phyloP scores from a whole-genome alignment of 2,113 vertebrate species.

The Stegostoma tigrinum region DNA sequence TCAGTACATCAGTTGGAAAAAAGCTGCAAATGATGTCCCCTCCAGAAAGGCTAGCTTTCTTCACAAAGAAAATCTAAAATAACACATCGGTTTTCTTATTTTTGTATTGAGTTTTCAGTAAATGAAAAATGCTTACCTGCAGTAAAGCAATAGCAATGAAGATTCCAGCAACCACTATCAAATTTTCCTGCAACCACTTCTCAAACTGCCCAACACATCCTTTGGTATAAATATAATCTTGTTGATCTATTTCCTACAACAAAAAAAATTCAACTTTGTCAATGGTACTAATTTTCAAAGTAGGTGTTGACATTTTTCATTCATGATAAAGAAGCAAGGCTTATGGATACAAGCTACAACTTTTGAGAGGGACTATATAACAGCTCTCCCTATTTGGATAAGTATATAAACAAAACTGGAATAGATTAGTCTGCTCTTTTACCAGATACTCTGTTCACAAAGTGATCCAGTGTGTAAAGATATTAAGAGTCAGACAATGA shows the following conservation, averaged over 20 bases:
- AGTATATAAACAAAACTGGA: background rate
- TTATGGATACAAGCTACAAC: background rate
- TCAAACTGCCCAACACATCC: conserved; percentile 88
- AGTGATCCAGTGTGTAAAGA: background rate
- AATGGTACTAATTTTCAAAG: background rate
- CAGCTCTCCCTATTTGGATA: background rate
- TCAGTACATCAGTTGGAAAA: background rate
- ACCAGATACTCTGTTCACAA: background rate
- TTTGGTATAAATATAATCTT: conserved; percentile 76
- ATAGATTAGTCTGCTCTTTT: background rate
- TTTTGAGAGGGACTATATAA: background rate
- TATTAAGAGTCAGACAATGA: background rate
- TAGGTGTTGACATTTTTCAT: background rate
- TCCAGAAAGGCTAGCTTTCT: background rate
- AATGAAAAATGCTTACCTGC: conserved; percentile 58
- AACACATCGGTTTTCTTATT: background rate
- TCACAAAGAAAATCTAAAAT: background rate
- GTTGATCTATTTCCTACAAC: conserved; percentile 68
- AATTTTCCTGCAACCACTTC: conserved; percentile 84
- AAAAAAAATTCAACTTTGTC: background rate
- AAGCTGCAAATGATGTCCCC: background rate
- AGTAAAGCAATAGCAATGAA: conserved; percentile 80
- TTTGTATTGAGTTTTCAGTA: background rate
- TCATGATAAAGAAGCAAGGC: background rate
- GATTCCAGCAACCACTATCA: conserved; percentile 73